A percentile compares a stretch with the other conserved stretches of the same genome.
Evolutionary conservation across 2,113 vertebrate genomes (phyloP).

Genomic region (Equus przewalskii): DNA sequence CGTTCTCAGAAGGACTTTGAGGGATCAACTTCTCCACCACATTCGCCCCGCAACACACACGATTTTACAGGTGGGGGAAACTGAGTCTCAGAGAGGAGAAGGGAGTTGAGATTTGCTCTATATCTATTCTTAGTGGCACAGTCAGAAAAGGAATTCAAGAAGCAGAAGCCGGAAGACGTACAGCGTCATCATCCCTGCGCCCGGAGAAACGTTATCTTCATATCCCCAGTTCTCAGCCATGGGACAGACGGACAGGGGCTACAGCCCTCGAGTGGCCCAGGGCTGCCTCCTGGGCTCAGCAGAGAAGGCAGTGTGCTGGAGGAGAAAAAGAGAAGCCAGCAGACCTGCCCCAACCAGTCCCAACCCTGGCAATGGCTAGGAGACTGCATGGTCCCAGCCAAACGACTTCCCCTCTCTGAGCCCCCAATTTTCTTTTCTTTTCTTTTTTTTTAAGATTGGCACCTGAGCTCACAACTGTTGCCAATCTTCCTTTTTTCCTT

Average conservation of each 20-base stretch:
- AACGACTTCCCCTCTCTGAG: neutral
- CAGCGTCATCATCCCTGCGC: neutral
- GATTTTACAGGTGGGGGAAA: neutral
- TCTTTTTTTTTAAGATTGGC: no score
- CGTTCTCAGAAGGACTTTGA: neutral
- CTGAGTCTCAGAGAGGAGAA: neutral
- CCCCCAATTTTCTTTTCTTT: neutral
- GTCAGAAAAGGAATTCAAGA: neutral
- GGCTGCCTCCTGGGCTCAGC: neutral
- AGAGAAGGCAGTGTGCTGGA: neutral
- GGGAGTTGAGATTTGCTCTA: neutral
- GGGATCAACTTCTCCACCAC: neutral
- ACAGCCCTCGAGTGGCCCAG: rapidly evolving
- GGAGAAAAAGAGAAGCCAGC: neutral
- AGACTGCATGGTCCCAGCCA: neutral
- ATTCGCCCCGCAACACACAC: rapidly evolving
- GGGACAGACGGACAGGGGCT: neutral
- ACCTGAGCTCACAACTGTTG: no score
- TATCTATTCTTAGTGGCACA: neutral
- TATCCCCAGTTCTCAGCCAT: neutral
- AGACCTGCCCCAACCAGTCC: neutral
- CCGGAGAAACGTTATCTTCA: neutral
- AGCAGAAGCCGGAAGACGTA: neutral
- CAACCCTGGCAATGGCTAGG: no score
- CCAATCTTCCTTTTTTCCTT: no score